Evolutionary conservation across 2,888 invertebrate species (phyloP).

Genomic region (Peribatodes rhomboidaria): DNA sequence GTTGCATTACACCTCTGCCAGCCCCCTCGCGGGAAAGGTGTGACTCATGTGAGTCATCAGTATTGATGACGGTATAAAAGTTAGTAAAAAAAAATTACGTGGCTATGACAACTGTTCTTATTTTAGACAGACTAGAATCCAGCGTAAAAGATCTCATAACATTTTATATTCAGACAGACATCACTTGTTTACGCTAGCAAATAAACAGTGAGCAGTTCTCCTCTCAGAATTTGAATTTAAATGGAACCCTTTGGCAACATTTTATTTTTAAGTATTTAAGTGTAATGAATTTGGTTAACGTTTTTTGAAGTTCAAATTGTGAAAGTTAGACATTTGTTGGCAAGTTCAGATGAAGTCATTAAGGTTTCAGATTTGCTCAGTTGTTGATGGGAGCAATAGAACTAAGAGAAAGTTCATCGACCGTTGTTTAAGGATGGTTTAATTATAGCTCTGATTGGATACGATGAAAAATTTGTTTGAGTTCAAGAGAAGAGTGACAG

Average conservation of each 20-base stretch:
- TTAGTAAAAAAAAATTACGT: background rate
- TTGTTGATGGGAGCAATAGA: slow-evolving; percentile 24
- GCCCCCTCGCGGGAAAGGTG: too few species aligned
- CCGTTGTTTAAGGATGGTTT: slow-evolving; percentile 2
- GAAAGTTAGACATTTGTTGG: slow-evolving; percentile 6
- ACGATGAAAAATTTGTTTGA: background rate
- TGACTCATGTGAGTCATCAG: too few species aligned
- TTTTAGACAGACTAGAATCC: slow-evolving; percentile 11
- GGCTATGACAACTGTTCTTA: background rate
- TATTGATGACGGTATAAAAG: too few species aligned
- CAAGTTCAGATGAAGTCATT: slow-evolving; percentile 17
- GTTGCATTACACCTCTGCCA: too few species aligned
- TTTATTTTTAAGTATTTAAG: background rate
- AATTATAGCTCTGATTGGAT: slow-evolving; percentile 7
- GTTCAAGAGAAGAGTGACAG: background rate
- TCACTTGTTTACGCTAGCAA: slow-evolving; percentile 35
- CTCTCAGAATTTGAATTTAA: slow-evolving; percentile 16
- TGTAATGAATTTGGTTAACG: slow-evolving; percentile 12
- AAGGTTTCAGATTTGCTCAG: slow-evolving; percentile 14
- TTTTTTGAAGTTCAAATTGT: slow-evolving; percentile 16
- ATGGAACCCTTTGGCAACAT: slow-evolving; percentile 7
- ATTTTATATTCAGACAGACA: slow-evolving; percentile 27
- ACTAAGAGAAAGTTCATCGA: slow-evolving; percentile 18
- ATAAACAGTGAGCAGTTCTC: slow-evolving; percentile 33
- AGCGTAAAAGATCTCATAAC: slow-evolving; percentile 28